A percentile compares a stretch with the other conserved stretches of the same genome.
Evolutionary conservation across 2,888 invertebrate genomes (phyloP).

Genomic region (Pemphredon lugubris): DNA sequence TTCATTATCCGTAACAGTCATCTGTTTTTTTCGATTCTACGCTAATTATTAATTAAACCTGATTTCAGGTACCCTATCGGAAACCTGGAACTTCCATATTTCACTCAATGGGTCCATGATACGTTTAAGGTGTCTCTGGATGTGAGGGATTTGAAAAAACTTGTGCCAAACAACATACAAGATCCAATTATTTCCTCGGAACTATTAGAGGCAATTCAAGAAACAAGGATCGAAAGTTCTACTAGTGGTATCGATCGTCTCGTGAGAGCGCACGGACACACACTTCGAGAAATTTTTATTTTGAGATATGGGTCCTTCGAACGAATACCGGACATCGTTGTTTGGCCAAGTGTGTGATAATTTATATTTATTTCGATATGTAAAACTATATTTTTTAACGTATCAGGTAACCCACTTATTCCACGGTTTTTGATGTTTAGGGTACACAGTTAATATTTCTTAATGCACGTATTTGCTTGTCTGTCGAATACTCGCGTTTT

Average conservation of each 20-base stretch:
- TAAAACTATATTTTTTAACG: neutral
- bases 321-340: slow-evolving; percentile 95
- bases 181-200: slow-evolving; percentile 84
- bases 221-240: slow-evolving; percentile 84
- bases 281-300: slow-evolving; percentile 92
- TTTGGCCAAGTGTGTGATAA: slow-evolving; percentile 91
- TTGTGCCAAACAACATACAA: slow-evolving; percentile 86
- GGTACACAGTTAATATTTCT: too few relatives aligned
- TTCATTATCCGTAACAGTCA: too few relatives aligned
- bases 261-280: slow-evolving; percentile 95
- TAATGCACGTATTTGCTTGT: too few relatives aligned
- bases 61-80: slow-evolving; percentile 89
- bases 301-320: slow-evolving; percentile 88
- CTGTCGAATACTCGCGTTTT: too few relatives aligned
- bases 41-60: neutral
- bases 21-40: neutral
- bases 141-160: slow-evolving; percentile 80
- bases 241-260: slow-evolving; percentile 91
- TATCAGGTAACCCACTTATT: too few relatives aligned
- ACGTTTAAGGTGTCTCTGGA: slow-evolving; percentile 87
- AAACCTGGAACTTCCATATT: slow-evolving; percentile 87
- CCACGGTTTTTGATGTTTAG: too few relatives aligned
- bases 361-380: neutral
- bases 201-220: slow-evolving; percentile 84
- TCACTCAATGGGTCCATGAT: slow-evolving; percentile 90